A percentile compares a stretch with the other conserved stretches of the same genome.
phyloP scores from a whole-genome alignment of 92 coral and sea anemone genomes.

The Phymanthus crucifer region DNA sequence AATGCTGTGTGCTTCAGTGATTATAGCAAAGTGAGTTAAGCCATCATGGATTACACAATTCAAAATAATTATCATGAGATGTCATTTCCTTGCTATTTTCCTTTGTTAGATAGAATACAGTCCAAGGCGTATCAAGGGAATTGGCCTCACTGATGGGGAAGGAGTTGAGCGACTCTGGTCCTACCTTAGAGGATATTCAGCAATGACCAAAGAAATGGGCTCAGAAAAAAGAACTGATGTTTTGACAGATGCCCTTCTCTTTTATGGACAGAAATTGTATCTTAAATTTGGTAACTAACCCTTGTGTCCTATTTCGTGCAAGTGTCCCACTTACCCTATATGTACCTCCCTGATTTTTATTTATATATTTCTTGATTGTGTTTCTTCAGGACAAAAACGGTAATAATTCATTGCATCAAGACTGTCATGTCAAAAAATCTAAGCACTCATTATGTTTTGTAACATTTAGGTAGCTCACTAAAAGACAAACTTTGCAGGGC shows the following conservation, averaged over 20 bases:
- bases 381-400: too few species aligned
- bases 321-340: background rate
- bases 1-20: too few species aligned
- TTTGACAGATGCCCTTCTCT: slow-evolving; percentile 56
- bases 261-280: slow-evolving; percentile 49
- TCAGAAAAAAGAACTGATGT: slow-evolving; percentile 52
- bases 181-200: slow-evolving; percentile 43
- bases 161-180: slow-evolving; percentile 66
- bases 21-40: too few species aligned
- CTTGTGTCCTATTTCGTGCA: background rate
- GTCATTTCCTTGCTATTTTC: background rate
- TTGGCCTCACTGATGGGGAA: slow-evolving; percentile 9
- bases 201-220: slow-evolving; percentile 63
- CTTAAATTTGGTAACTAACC: too few species aligned
- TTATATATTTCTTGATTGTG: too few species aligned
- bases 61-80: too few species aligned
- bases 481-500: slow-evolving; percentile 22
- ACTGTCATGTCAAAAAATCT: too few species aligned
- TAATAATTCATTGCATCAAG: too few species aligned
- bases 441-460: too few species aligned
- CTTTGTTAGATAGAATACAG: background rate
- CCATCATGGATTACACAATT: too few species aligned
- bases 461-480: slow-evolving; percentile 1
- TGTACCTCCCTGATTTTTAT: too few species aligned
- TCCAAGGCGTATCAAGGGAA: background rate